Evolutionary conservation across 1,140 invertebrate genomes (phyloP), one percentile per base, ranked within the genome.

Genomic region (Latrodectus geometricus): DNA sequence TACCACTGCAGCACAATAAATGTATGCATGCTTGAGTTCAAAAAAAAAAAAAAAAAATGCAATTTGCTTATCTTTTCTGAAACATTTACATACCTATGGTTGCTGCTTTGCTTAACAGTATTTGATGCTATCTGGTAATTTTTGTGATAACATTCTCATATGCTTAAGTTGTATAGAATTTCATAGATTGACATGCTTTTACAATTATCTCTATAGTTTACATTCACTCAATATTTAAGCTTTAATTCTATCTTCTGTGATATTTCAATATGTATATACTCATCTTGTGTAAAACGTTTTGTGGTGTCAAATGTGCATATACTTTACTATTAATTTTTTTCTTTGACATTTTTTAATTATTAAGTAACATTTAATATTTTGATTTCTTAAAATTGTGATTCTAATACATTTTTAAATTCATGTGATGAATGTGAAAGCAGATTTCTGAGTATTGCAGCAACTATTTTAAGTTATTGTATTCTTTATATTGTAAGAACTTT

Each of bases 161-260:
- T 61, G 54, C 54, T 14, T 61, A 17, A 61, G 11, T 61, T 61
- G 68, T n/a, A 69, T 23, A 21, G 68, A 69, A 69, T 20, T 69
- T 35, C 35, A 35, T 14, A 61, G 54, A 61, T 14, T 61, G 17
- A 61, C 11, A 61, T 61, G 54, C 54, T 61, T 61, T 17, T 14
- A 61, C 54, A 15, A 15, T n/a, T 69, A 69, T 11, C 68, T 23
- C 23, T 52, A 15, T 21, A 74, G 72, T 52, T 83, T 74, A 56
- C 73, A 65, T 61, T 61, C 17, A 61, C 12, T 72, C 9, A 69
- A 69, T 21, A 61, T 74, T 83, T 15, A 74, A 83, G 70, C 54
- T 65, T 74, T 83, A 74, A 66, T 74, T 74, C n/a, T 80, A 17
- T 83, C 54, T 83, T 83, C 80, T 83, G 80, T 83, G 80, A 83